Base-by-base conservation (phyloP, 1,140 invertebrate species). In the Drusus annulatus region DNA sequence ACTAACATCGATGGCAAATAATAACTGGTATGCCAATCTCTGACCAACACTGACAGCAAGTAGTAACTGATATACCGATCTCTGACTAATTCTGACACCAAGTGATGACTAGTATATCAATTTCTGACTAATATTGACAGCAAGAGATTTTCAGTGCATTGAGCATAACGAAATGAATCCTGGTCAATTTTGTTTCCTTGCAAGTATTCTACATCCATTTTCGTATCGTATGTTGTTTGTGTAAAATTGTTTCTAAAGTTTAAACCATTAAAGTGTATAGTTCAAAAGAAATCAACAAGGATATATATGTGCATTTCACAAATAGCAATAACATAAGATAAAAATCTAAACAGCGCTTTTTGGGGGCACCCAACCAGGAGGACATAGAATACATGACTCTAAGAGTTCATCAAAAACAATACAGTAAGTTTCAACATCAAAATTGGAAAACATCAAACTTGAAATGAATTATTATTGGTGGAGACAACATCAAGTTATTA, bases 381-480 rank as follows among this genome's bases (percentile, higher is more conserved):
- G 56, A 60, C 56, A 65, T 25, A 65, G 13, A 28, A 65, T 65
- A 51, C 36, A 71, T 6, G 31, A 71, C 31, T 71, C 36, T 51
- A 71, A 51, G 68, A 71, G 60, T 69, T 50, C 17, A 19, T 71
- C 7, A 50, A 25, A 50, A 71, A 45, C 36, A 50, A 71, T 45
- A 50, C 25, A 65, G 25, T 63, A 69, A 78, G 56, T 31, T 74
- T 63, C 58, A 79, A 74, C 54, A 74, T 25, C 19, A n/a, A 79
- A 71, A 75, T 65, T 17, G 15, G n/a, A 52, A 74, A 79, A 79
- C 76, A 78, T 78, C 69, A 79, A 62, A 50, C 19, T 63, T 45
- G 51, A 71, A 60, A 79, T 50, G 21, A 62, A 71, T 45, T 79
- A 71, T 45, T 79, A 58, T 62, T 80, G 79, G 60, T 76, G 58